These are phyloP conservation scores for Drosophila pseudotalamancana DNA, from an alignment of 2,888 invertebrate species.

Conservation along the genomic window DNA sequence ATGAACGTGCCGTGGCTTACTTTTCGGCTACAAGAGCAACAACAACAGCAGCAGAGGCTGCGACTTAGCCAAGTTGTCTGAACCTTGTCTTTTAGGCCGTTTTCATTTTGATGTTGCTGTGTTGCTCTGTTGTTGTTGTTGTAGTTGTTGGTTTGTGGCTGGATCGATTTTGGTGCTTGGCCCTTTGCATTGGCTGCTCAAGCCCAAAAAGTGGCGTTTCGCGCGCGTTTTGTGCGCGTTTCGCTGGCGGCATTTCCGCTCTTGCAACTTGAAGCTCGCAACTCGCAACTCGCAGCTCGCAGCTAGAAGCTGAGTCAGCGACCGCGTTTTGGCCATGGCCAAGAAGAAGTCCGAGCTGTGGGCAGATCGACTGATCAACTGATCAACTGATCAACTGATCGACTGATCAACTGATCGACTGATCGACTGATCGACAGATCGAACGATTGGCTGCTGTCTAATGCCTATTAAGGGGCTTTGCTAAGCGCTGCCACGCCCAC, in stretches of 20 bases:
- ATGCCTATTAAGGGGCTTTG: slow-evolving; percentile 41
- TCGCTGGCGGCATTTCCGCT: background rate
- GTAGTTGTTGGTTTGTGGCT: slow-evolving; percentile 20
- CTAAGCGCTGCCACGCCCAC: slow-evolving; percentile 35
- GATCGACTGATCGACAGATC: too few species aligned
- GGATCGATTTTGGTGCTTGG: slow-evolving; percentile 21
- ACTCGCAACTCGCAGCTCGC: too few species aligned
- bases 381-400: too few species aligned
- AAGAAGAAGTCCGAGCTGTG: slow-evolving; percentile 1
- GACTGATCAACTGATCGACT: too few species aligned
- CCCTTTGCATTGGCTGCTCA: background rate
- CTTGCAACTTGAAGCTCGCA: too few species aligned
- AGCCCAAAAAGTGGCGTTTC: background rate
- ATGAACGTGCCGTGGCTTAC: slow-evolving; percentile 56
- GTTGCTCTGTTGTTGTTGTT: background rate
- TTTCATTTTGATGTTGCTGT: slow-evolving; percentile 14
- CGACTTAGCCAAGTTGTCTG: slow-evolving; percentile 16
- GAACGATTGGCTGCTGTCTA: slow-evolving; percentile 24
- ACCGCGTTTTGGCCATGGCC: slow-evolving; percentile 23
- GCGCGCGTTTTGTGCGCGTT: slow-evolving; percentile 1
- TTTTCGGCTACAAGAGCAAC: slow-evolving; percentile 45
- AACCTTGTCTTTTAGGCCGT: slow-evolving; percentile 44
- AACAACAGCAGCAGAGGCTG: background rate
- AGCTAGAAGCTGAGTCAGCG: slow-evolving; percentile 42
- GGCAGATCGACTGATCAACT: background rate